Evolutionary conservation across 2,888 invertebrate genomes (phyloP).

Genomic region (Prionchulus punctatus): DNA sequence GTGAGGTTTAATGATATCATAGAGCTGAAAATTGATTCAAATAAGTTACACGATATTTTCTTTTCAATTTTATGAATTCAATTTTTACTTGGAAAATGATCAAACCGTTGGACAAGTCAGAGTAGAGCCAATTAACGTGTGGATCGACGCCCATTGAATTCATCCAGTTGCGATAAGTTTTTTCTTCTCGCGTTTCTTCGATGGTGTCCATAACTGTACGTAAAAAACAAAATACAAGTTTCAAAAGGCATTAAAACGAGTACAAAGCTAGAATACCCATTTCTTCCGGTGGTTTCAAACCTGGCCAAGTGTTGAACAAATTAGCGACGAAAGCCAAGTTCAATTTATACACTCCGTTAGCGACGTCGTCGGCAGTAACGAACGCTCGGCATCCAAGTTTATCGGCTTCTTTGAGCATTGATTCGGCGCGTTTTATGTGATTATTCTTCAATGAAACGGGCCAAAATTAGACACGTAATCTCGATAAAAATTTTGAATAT

Average conservation of each 20-base stretch:
- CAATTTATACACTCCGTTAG: slow-evolving; percentile 86
- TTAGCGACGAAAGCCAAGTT: slow-evolving; percentile 98
- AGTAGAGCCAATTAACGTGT: slow-evolving; percentile 91
- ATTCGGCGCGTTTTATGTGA: slow-evolving; percentile 56
- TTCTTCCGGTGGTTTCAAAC: slow-evolving; percentile 49
- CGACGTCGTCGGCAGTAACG: slow-evolving; percentile 83
- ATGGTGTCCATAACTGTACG: slow-evolving; percentile 18
- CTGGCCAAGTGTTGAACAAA: slow-evolving; percentile 94
- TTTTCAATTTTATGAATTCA: background rate
- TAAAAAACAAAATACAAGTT: slow-evolving; percentile 2
- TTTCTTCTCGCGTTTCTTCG: slow-evolving; percentile 31
- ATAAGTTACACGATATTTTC: background rate
- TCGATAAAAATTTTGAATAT: background rate
- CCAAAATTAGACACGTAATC: too few relatives aligned
- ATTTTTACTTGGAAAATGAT: slow-evolving; percentile 59
- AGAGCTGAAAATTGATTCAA: slow-evolving; percentile 49
- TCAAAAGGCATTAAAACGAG: background rate
- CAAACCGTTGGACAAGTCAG: slow-evolving; percentile 83
- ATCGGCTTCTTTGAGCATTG: slow-evolving; percentile 88
- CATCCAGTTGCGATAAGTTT: slow-evolving; percentile 87
- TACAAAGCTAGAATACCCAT: too few relatives aligned
- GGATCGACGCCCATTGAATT: slow-evolving; percentile 95
- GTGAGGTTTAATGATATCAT: slow-evolving; percentile 88
- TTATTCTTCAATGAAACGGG: slow-evolving; percentile 12
- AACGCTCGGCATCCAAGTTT: slow-evolving; percentile 89